Conservation (phyloP, 2,888 invertebrate species). For the Operophtera brumata region DNA sequence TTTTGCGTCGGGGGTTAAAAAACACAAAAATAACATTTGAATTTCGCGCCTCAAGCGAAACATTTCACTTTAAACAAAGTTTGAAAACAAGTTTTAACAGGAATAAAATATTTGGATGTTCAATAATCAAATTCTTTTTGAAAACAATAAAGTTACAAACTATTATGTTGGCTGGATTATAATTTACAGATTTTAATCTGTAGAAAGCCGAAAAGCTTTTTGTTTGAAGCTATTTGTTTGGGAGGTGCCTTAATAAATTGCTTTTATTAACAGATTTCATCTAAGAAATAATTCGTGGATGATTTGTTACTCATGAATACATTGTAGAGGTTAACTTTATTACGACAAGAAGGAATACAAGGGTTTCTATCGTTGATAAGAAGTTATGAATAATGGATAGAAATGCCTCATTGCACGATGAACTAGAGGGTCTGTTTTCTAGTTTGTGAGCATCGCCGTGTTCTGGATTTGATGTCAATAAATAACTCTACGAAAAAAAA, state of each 20-base stretch:
- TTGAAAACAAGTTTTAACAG: too few species aligned
- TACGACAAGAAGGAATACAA: too few species aligned
- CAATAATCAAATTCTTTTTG: neutral
- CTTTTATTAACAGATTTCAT: neutral
- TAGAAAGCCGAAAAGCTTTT: neutral
- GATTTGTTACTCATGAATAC: neutral
- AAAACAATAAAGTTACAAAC: neutral
- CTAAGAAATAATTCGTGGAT: neutral
- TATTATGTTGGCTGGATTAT: neutral
- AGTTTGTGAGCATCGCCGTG: too few species aligned
- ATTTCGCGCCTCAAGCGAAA: too few species aligned
- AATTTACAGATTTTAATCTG: neutral
- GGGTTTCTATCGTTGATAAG: neutral
- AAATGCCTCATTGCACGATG: too few species aligned
- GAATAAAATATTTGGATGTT: neutral
- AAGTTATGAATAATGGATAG: neutral
- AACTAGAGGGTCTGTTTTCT: too few species aligned
- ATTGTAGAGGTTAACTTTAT: too few species aligned
- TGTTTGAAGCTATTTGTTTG: neutral
- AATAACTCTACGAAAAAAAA: too few species aligned
- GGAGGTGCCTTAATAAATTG: neutral
- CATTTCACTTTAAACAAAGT: too few species aligned
- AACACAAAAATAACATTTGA: too few species aligned
- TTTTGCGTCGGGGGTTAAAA: too few species aligned
- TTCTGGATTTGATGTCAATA: too few species aligned